Evolutionary conservation across 2,113 vertebrate species (phyloP), one percentile per base, ranked within the genome.

Genomic region (Muntiacus reevesi): DNA sequence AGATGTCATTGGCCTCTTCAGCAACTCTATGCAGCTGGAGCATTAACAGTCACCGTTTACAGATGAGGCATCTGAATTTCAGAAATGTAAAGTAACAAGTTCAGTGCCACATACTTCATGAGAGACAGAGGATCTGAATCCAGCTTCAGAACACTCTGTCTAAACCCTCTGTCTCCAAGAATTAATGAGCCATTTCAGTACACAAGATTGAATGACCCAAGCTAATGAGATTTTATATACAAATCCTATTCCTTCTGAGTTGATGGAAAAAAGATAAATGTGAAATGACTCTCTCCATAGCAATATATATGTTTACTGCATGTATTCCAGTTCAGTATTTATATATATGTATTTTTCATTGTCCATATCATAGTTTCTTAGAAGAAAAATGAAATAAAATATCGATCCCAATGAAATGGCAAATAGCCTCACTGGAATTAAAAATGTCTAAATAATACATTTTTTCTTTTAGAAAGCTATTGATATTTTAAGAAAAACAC

Each of bases 401-500:
- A 64, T 2, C 28, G 71, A 9, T 55, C 19, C 52, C 47, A 60
- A 33, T n/a, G 40, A 74, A 71, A 60, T 79, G 19, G 3, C 6
- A n/a, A 62, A 59, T 92, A 76, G 19, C 30, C 9, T 87, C 16
- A 62, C 0, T 81, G 21, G 19, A 60, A 97, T 81, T 78, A 14
- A 78, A 96, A 96, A 62, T 45, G 57, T 30, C n/a, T 87, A 62
- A 86, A 17, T 62, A 17, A 87, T n/a, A 57, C 1, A 40, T 36
- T 74, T 90, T 94, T 76, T 27, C n/a, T 55, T 76, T 85, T 87
- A 17, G 12, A 64, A 94, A 94, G 21, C 30, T 84, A 59, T 94
- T 91, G 25, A 23, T 84, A 54, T 93, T 91, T 62, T 52, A 96
- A 92, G 33, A 50, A 88, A 93, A 95, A 57, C 36, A 95, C 8